phyloP scores from a whole-genome alignment of 2,888 invertebrate genomes.

The Petrophora chlorosata region DNA sequence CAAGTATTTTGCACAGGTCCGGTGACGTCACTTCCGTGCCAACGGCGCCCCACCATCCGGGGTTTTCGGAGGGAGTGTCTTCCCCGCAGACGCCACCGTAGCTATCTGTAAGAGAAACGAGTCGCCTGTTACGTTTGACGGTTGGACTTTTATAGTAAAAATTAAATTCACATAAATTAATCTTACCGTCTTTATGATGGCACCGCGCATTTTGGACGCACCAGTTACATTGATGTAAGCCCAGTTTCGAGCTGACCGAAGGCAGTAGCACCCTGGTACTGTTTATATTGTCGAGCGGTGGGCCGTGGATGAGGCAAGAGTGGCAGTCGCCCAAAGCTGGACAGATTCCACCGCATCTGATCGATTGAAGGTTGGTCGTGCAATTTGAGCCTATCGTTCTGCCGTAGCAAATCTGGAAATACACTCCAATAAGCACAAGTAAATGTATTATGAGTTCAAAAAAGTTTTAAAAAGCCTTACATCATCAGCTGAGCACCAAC shows the following conservation, averaged over 20 bases:
- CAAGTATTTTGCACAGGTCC: conserved; percentile 90
- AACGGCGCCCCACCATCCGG: conserved; percentile 95
- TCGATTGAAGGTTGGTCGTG: conserved; percentile 94
- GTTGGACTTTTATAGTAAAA: not conserved
- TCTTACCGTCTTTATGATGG: conserved; percentile 91
- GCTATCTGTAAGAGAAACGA: conserved; percentile 79
- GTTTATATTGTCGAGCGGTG: conserved; percentile 74
- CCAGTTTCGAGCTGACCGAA: conserved; percentile 89
- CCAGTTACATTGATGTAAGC: conserved; percentile 94
- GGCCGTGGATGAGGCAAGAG: conserved; percentile 93
- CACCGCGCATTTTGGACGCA: conserved; percentile 96
- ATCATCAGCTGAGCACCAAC: conserved; percentile 94
- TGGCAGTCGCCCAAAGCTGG: conserved; percentile 95
- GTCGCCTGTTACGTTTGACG: conserved; percentile 1
- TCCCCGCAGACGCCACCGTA: conserved; percentile 94
- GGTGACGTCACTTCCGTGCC: conserved; percentile 90
- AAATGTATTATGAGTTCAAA: not conserved
- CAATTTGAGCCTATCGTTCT: conserved; percentile 94
- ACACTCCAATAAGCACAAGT: conserved; percentile 1
- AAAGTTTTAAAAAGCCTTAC: conserved; percentile 48
- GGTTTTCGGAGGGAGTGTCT: conserved; percentile 91
- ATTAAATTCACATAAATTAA: not conserved
- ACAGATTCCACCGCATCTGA: conserved; percentile 94
- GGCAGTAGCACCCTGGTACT: conserved; percentile 64
- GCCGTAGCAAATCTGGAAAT: conserved; percentile 88